Base-by-base conservation (phyloP, 2,888 invertebrate species). In the Epinotia bilunana region DNA sequence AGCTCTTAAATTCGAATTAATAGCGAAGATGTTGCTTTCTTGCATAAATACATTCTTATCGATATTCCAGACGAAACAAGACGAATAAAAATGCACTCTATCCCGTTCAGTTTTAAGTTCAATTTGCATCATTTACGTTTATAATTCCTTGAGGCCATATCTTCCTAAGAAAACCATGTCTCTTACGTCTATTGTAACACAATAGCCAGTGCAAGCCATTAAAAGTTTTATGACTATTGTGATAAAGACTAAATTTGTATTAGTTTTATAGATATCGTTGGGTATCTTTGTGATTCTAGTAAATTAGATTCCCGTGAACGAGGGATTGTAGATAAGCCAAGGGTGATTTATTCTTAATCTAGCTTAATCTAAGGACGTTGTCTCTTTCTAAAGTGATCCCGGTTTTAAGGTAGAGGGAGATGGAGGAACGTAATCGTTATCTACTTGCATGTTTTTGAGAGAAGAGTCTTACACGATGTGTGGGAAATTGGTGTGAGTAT, bases 211-310 rank as follows among this genome's bases (percentile, higher is more conserved):
- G n/a, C 49, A 70, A 58, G n/a, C 60, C 53, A 70, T 74, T 74
- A 70, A 70, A 70, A 68, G 23, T 23, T 70, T 74, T 74, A 74
- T 23, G 49, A 39, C 49, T 20, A 64, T 74, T 11, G 64, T 49
- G 60, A 64, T 49, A 73, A 70, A 64, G 70, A 23, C 73, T 69
- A 70, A 63, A 70, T 57, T 74, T 60, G 70, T 70, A 74, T 70
- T n/a, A 46, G 49, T 69, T 70, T 74, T 64, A 70, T 64, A 57
- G 68, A 71, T 71, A 63, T 55, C 61, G 43, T 33, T 28, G 16
- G 39, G 18, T 20, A 58, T 49, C 69, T 58, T 43, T 53, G 67
- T 58, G 67, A 67, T 61, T 69, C 57, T 65, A 58, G 20, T 73
- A 53, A 67, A 55, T 73, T 67, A 39, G 62, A 70, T 43, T 43